These are phyloP conservation scores for Cherax destructor DNA, from an alignment of 1,140 invertebrate genomes.

Conservation along the genomic window DNA sequence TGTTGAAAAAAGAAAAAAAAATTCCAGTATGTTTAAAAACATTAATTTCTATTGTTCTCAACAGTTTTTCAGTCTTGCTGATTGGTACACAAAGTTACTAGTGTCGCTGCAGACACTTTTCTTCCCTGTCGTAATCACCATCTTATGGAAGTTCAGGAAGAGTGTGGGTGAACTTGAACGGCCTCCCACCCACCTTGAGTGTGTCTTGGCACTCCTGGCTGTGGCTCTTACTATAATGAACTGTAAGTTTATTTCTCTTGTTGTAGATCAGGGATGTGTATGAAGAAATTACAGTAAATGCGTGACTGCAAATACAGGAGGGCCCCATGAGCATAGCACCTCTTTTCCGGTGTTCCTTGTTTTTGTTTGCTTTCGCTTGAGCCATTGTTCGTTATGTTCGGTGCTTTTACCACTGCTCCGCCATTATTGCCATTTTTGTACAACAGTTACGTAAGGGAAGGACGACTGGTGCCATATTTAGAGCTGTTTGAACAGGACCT, in stretches of 20 bases:
- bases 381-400: too few species aligned
- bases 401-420: too few species aligned
- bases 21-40: neutral
- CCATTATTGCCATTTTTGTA: too few species aligned
- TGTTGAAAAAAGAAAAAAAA: too few species aligned
- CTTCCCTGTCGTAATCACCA: slow-evolving; percentile 10
- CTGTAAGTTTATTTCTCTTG: slow-evolving; percentile 14
- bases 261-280: neutral
- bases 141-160: slow-evolving; percentile 34
- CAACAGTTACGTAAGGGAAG: too few species aligned
- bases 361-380: too few species aligned
- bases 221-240: slow-evolving; percentile 19
- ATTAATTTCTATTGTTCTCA: neutral
- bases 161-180: slow-evolving; percentile 2
- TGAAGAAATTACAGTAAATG: too few species aligned
- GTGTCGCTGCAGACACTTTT: slow-evolving; percentile 23
- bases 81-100: slow-evolving; percentile 18
- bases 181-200: slow-evolving; percentile 21
- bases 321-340: too few species aligned
- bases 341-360: too few species aligned
- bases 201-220: slow-evolving; percentile 35
- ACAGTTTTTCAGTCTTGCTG: slow-evolving; percentile 34
- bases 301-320: too few species aligned
- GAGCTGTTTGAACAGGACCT: too few species aligned
- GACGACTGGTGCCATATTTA: too few species aligned